Base-by-base conservation (phyloP, 2,113 vertebrate genomes). In the Bubo scandiacus region DNA sequence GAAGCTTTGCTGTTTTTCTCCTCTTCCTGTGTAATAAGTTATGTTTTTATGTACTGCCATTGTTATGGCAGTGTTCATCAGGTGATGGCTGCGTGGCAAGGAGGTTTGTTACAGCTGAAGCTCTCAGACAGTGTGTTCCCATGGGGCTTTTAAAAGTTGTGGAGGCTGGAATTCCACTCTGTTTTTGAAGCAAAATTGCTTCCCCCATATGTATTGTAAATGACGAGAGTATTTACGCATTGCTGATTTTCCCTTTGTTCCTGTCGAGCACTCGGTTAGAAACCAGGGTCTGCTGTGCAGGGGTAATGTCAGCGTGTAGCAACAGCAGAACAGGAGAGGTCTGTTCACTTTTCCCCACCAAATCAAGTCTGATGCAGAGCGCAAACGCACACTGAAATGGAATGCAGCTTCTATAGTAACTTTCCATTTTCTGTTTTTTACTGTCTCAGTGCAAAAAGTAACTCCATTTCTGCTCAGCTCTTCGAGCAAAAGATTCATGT, bases 1-100 rank as follows among this genome's bases (percentile, higher is more conserved):
- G 91, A 72, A 88, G 95, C 81, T 91, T 91, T 96, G 96, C 95
- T 96, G 97, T 49, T 95, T 96, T 94, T 94, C 95, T 91, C 55
- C 58, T 79, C 92, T 92, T 95, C 88, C 92, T 92, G 74, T 90
- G 89, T 84, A 83, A 66, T 75, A 63, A 78, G 68, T 40, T 27
- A 13, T 85, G 93, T 36, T 92, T 92, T 96, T 92, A 77, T 73
- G 94, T 81, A 26, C 70, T 70, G 1, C 74, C 79, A 77, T 95
- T 95, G 94, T 96, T 92, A 21, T 0, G 42, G 88, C 88, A 75
- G 61, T 2, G 57, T 42, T 88, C 92, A 8, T 91, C 97, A 96
- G 91, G 89, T 95, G 95, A 71, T 10, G 84, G 77, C 96, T 95
- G 88, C 17, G 7, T 94, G 91, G 95, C 89, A 58, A 38, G 14